Evolutionary conservation across 2,113 vertebrate species (phyloP).

Genomic region (Corydoras maculifer): DNA sequence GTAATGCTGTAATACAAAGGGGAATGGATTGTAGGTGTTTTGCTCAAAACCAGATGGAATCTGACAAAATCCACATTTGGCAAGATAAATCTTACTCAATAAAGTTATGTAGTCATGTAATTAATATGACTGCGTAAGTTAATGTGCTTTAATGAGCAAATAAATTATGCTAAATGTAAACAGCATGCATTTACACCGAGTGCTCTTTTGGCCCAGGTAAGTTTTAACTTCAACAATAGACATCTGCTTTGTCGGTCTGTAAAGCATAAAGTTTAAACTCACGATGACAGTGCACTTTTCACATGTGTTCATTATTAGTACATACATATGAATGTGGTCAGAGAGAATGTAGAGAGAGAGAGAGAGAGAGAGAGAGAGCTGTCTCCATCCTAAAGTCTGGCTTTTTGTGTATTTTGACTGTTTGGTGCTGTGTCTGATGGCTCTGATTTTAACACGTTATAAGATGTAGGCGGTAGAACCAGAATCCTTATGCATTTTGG

Average conservation of each 20-base stretch:
- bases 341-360: neutral
- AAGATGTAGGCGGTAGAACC: neutral
- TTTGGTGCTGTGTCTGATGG: neutral
- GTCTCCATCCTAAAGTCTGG: slow-evolving; percentile 1
- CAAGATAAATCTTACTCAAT: too few relatives aligned
- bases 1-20: too few relatives aligned
- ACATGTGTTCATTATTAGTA: slow-evolving; percentile 60
- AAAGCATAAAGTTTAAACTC: slow-evolving; percentile 11
- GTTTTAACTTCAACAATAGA: neutral
- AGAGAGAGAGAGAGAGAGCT: slow-evolving; percentile 4
- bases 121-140: too few relatives aligned
- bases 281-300: slow-evolving; percentile 61
- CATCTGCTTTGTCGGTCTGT: neutral
- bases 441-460: neutral
- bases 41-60: too few relatives aligned
- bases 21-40: too few relatives aligned
- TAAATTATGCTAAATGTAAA: too few relatives aligned
- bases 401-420: neutral
- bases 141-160: too few relatives aligned
- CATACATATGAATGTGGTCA: slow-evolving; percentile 2
- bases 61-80: too few relatives aligned
- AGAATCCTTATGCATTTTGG: neutral
- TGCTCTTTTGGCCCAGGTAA: neutral
- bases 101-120: too few relatives aligned
- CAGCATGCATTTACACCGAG: too few relatives aligned